Base-by-base conservation (phyloP, 2,113 vertebrate species). In the Polypterus bichir region DNA sequence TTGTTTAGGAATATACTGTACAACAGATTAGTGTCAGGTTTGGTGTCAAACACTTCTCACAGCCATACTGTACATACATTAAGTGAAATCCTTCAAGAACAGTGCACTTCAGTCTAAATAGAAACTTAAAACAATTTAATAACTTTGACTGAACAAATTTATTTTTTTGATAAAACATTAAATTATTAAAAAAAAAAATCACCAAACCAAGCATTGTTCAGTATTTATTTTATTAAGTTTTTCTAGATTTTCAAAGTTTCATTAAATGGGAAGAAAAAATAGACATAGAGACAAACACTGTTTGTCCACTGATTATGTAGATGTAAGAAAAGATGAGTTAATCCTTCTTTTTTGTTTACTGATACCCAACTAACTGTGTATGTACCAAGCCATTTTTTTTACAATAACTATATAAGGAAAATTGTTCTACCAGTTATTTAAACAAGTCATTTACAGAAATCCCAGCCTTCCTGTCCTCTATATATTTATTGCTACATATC, bases 351-450 rank as follows among this genome's bases (percentile, higher is more conserved):
- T 71, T 3, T 79, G 77, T 65, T 67, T 74, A 72, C 81, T 78
- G 81, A 78, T 80, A 77, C 78, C 74, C 74, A 68, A 74, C 80
- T 72, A 72, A 73, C 72, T 73, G 67, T 74, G 75, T 59, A 55
- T 64, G 44, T 57, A 69, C 76, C 71, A 79, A 81, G 75, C 79
- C 73, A 77, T 73, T 79, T 74, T 74, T 27, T 79, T 73, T 70
- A 81, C 74, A 74, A 75, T 73, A 78, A 85, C 78, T 73, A 85
- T 77, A 73, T 71, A 77, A 74, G 72, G 75, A 74, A 79, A 76
- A 82, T 66, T 65, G 65, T 76, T 74, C 68, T 69, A 73, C 72
- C 60, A 66, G 27, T 60, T 52, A 64, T 62, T 44, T 64, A 72
- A 73, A 75, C 65, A 67, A 59, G 74, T 69, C 63, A 69, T 71